Conservation (phyloP, 2,113 vertebrate species). For the Megaleporinus macrocephalus region DNA sequence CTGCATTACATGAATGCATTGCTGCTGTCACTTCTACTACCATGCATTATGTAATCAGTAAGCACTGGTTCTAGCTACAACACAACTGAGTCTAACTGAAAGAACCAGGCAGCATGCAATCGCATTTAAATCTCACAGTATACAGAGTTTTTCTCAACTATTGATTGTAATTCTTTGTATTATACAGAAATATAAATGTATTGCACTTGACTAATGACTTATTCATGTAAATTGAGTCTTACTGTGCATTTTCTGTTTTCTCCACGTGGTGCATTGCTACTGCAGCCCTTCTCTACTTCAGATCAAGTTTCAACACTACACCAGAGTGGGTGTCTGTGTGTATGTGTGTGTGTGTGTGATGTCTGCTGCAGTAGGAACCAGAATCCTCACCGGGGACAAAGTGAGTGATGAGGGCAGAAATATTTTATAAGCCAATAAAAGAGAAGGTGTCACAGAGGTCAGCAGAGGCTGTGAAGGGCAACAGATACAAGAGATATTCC, state of each 20-base stretch:
- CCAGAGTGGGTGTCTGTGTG: background rate
- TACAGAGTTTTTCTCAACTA: too few species aligned
- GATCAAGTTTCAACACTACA: constrained; percentile 5
- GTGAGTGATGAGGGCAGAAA: constrained; percentile 7
- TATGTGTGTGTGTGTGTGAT: background rate
- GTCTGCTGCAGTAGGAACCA: constrained; percentile 21
- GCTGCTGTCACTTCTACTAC: too few species aligned
- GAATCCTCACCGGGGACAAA: background rate
- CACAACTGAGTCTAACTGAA: too few species aligned
- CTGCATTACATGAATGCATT: too few species aligned
- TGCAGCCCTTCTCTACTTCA: background rate
- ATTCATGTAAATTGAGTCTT: too few species aligned
- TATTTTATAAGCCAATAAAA: constrained; percentile 18
- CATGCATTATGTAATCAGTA: too few species aligned
- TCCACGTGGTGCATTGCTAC: constrained; percentile 22
- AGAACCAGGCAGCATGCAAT: too few species aligned
- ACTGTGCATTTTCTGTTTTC: background rate
- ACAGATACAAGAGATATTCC: constrained; percentile 3
- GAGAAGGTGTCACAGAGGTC: constrained; percentile 3
- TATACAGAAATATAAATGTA: too few species aligned
- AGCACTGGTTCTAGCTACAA: too few species aligned
- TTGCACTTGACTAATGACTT: background rate
- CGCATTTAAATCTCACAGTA: too few species aligned
- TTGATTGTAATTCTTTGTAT: too few species aligned
- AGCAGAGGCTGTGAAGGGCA: background rate